Conservation (phyloP, 2,888 invertebrate genomes). For the Dasysyrphus albostriatus region DNA sequence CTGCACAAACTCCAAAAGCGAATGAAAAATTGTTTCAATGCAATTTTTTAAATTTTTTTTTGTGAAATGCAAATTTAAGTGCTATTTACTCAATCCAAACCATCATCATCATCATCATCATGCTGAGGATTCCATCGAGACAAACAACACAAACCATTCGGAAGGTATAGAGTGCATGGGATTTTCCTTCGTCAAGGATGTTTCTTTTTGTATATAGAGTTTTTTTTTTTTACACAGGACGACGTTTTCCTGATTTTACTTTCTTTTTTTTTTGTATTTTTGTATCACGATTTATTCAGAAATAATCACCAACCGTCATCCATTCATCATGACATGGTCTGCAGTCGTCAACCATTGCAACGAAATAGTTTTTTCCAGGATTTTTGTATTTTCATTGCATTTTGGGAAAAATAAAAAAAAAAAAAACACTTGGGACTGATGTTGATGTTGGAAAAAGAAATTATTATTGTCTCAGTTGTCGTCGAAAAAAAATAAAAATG, state of each 20-base stretch:
- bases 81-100: conserved; percentile 65
- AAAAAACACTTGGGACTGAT: conserved; percentile 19
- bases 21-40: conserved; percentile 21
- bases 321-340: conserved; percentile 73
- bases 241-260: not conserved
- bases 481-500: conserved; percentile 5
- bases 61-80: conserved; percentile 66
- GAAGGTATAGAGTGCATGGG: conserved; percentile 2
- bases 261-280: conserved; percentile 14
- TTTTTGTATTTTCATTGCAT: conserved; percentile 17
- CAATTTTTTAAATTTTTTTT: conserved; percentile 5
- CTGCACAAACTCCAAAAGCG: conserved; percentile 20
- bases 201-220: not conserved
- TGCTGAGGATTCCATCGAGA: conserved; percentile 49
- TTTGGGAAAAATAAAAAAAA: conserved; percentile 11
- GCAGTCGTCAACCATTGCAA: conserved; percentile 72
- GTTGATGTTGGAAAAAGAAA: conserved; percentile 7
- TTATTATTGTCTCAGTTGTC: not conserved
- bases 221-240: not conserved
- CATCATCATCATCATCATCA: conserved; percentile 63
- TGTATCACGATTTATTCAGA: conserved; percentile 70
- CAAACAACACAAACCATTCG: conserved; percentile 35
- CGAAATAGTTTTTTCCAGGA: conserved; percentile 50
- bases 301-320: conserved; percentile 70
- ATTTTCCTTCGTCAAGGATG: conserved; percentile 39